Conservation (phyloP, 2,888 invertebrate species). For the Leucozona laternaria region DNA sequence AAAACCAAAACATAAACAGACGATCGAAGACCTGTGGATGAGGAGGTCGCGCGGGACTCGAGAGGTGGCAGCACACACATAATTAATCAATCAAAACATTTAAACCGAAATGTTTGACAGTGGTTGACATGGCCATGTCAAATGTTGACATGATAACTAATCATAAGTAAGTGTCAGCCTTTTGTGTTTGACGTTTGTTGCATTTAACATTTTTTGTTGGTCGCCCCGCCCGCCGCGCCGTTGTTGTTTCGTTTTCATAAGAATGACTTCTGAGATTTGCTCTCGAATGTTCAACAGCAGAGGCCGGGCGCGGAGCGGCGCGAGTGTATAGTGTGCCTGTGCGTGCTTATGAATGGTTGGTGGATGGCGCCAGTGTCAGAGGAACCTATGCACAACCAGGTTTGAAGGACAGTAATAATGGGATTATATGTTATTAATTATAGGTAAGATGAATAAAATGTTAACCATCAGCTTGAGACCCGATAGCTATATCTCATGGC, state of each 20-base stretch:
- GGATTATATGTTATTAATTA: slow-evolving; percentile 69
- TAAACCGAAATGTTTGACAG: slow-evolving; percentile 74
- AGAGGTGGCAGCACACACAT: slow-evolving; percentile 54
- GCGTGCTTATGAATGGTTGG: slow-evolving; percentile 42
- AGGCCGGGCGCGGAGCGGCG: not conserved
- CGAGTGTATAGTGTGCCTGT: slow-evolving; percentile 12
- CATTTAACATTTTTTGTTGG: slow-evolving; percentile 27
- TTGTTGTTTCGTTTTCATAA: slow-evolving; percentile 9
- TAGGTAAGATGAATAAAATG: slow-evolving; percentile 43
- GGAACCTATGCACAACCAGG: slow-evolving; percentile 18
- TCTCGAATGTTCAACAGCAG: slow-evolving; percentile 27
- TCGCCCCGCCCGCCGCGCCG: too few species aligned
- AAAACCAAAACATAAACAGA: slow-evolving; percentile 11
- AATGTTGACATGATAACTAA: slow-evolving; percentile 76
- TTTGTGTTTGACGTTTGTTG: slow-evolving; percentile 73
- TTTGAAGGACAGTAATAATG: slow-evolving; percentile 59
- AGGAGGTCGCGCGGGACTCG: not conserved
- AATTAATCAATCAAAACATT: slow-evolving; percentile 74
- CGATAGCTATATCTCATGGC: not conserved
- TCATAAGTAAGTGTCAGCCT: slow-evolving; percentile 74
- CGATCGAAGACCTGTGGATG: not conserved
- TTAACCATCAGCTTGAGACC: slow-evolving; percentile 33
- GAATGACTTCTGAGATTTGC: slow-evolving; percentile 38
- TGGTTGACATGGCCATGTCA: slow-evolving; percentile 75
- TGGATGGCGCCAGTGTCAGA: slow-evolving; percentile 63